A percentile compares a stretch with the other conserved stretches of the same genome.
phyloP scores from a whole-genome alignment of 1,140 invertebrate genomes.

The Vollenhovia emeryi region DNA sequence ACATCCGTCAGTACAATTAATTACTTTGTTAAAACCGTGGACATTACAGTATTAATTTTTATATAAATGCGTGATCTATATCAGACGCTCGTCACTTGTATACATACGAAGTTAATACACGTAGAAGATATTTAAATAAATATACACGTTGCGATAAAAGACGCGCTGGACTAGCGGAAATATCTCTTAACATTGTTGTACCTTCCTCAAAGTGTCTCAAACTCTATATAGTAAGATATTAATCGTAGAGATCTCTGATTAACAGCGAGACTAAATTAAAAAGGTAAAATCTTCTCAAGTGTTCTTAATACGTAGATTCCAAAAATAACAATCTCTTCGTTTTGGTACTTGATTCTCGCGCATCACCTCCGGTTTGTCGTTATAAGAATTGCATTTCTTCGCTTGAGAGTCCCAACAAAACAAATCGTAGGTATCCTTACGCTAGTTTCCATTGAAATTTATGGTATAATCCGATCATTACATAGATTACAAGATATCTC shows the following conservation, averaged over 20 bases:
- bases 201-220: neutral
- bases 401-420: neutral
- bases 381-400: neutral
- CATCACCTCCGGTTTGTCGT: neutral
- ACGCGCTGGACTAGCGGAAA: slow-evolving; percentile 35
- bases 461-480: neutral
- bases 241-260: neutral
- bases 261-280: slow-evolving; percentile 9
- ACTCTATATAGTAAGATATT: neutral
- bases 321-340: slow-evolving; percentile 51
- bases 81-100: neutral
- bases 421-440: neutral
- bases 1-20: neutral
- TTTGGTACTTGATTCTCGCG: neutral
- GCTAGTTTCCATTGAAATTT: slow-evolving; percentile 13
- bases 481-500: neutral
- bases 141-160: slow-evolving; percentile 14
- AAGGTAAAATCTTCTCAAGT: neutral
- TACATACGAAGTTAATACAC: slow-evolving; percentile 28
- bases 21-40: neutral
- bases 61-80: slow-evolving; percentile 27
- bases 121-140: slow-evolving; percentile 48
- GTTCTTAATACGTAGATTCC: slow-evolving; percentile 36
- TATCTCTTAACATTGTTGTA: slow-evolving; percentile 30
- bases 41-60: slow-evolving; percentile 1